phyloP scores from a whole-genome alignment of 2,113 vertebrate species.

The Xiphorhynchus elegans region DNA sequence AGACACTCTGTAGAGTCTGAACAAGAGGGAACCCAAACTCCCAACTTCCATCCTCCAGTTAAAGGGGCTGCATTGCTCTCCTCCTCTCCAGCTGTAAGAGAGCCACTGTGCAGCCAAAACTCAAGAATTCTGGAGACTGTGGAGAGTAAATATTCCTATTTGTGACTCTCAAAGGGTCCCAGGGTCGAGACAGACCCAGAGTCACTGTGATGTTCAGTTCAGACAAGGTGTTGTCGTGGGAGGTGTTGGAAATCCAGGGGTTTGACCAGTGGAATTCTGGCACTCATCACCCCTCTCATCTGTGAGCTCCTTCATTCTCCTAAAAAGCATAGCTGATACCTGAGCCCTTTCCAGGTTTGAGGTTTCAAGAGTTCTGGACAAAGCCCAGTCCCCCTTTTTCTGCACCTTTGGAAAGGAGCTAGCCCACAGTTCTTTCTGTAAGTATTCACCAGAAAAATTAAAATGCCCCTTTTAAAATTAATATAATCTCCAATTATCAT shows the following conservation, averaged over 20 bases:
- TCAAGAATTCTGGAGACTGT: neutral
- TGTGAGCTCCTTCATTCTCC: neutral
- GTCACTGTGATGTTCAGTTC: neutral
- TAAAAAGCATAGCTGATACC: neutral
- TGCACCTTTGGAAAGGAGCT: neutral
- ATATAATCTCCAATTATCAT: constrained; percentile 51
- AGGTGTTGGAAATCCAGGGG: neutral
- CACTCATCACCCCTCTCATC: neutral
- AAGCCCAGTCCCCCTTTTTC: neutral
- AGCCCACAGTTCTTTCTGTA: neutral
- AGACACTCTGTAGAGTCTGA: neutral
- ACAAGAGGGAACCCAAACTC: neutral
- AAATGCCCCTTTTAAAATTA: constrained; percentile 44
- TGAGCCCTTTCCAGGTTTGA: neutral
- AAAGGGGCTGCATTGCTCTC: neutral
- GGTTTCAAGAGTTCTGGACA: neutral
- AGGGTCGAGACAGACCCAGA: fast-evolving
- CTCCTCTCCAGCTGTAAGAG: neutral
- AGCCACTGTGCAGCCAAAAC: neutral
- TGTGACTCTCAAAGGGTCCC: neutral
- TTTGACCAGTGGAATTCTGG: neutral
- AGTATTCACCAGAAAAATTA: neutral
- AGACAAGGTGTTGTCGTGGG: neutral
- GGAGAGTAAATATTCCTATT: neutral
- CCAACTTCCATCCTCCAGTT: neutral